Conservation (phyloP, 1,140 invertebrate species). For the Probaryconus sp. region DNA sequence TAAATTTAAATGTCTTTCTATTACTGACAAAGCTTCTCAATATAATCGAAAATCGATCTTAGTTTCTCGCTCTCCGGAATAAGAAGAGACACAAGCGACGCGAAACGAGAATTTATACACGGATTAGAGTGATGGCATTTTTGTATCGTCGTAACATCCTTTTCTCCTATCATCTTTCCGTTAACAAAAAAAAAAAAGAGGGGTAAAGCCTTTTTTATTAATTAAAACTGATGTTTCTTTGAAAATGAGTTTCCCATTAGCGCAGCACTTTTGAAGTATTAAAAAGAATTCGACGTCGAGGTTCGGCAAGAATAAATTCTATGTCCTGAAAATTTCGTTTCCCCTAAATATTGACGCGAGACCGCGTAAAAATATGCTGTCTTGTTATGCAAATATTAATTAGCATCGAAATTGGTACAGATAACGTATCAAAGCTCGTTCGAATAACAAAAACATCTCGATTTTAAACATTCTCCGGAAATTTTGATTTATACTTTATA, state of each 20-base stretch:
- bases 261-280: not conserved
- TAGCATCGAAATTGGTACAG: conserved; percentile 30
- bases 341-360: conserved; percentile 10
- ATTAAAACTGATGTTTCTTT: conserved; percentile 18
- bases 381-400: conserved; percentile 39
- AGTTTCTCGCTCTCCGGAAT: conserved; percentile 29
- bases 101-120: conserved; percentile 62
- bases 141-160: conserved; percentile 10
- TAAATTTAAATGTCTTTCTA: conserved; percentile 63
- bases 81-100: conserved; percentile 58
- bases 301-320: conserved; percentile 10
- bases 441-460: conserved; percentile 11
- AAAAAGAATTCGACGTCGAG: not conserved
- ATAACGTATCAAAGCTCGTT: conserved; percentile 12
- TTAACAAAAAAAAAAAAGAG: too few relatives aligned
- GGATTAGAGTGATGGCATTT: conserved; percentile 59
- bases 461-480: conserved; percentile 2
- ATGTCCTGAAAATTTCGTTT: not conserved
- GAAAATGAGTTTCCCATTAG: conserved; percentile 7
- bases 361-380: conserved; percentile 11
- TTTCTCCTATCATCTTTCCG: not conserved
- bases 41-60: conserved; percentile 69
- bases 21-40: conserved; percentile 67
- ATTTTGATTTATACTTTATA: conserved; percentile 15
- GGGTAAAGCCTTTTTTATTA: conserved; percentile 13